Evolutionary conservation across 30 jellyfish, hydroid and myxozoan species (phyloP), one percentile per base, ranked within the genome.

Genomic region (Euphysa ruthae): DNA sequence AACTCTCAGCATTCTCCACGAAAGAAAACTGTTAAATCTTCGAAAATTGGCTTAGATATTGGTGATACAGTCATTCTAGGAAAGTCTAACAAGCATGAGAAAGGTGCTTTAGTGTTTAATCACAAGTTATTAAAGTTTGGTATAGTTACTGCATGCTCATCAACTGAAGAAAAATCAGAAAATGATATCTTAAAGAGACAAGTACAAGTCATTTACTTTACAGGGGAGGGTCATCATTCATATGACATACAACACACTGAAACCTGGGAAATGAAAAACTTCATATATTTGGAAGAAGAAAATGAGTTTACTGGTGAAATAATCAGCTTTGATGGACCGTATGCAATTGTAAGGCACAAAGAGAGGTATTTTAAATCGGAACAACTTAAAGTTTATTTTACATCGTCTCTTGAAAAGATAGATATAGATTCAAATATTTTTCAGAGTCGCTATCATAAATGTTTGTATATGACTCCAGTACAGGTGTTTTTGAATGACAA

Each of bases 21-120:
- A 31, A 63, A 35, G 44, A 61, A 49, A 4, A 4, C 61, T n/a
- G 56, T 43, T 12, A 63, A 70, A 44, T 22, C 29, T 24, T 46
- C 32, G 4, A 73, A 78, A 19, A 32, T 32, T 1, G 80, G 32
- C 1, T 31, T 85, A 14, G 49, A 77, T 43, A 49, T 78, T 25
- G 95, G 95, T 4, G 95, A 85, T 66, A 51, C 56, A 4, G 95
- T 85, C 4, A 77, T 86, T 20, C 75, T 84, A 1, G 42, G 69
- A 73, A 76, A 77, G 63, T 78, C 71, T 43, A 69, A 78, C 12
- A 77, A 77, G 61, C 76, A 76, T 43, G 95, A 85, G 55, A 43
- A 56, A 4, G 95, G 93, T 0, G 68, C 93, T 14, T 35, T 85
- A 26, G 93, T 85, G 19, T 75, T 85, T 55, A 85, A 71, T 30